Evolutionary conservation across 2,888 invertebrate genomes (phyloP).

Genomic region (Bellardia pandia): DNA sequence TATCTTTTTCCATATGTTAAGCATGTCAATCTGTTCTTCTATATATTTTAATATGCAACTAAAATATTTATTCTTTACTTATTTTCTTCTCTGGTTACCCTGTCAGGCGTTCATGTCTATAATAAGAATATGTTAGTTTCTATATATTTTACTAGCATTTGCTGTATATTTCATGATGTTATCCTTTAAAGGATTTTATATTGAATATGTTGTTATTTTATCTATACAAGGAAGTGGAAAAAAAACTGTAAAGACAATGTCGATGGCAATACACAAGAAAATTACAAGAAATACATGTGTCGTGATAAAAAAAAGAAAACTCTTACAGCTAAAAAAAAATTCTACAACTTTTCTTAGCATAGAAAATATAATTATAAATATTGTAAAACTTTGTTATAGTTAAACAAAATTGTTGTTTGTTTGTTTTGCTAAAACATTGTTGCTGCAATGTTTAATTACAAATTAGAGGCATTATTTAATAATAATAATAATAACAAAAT

Average conservation of each 20-base stretch:
- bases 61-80: too few species aligned
- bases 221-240: constrained; percentile 50
- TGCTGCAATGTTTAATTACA: constrained; percentile 47
- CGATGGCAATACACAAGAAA: constrained; percentile 36
- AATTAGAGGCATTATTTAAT: constrained; percentile 55
- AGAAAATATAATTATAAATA: constrained; percentile 69
- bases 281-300: constrained; percentile 49
- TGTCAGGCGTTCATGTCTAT: not conserved
- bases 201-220: constrained; percentile 38
- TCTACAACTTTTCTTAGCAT: constrained; percentile 38
- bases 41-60: too few species aligned
- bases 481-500: constrained; percentile 46
- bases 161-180: not conserved
- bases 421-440: constrained; percentile 3
- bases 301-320: constrained; percentile 12
- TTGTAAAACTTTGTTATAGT: constrained; percentile 62
- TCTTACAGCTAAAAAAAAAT: not conserved
- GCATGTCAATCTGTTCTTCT: too few species aligned
- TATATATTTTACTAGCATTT: not conserved
- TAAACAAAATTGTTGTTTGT: constrained; percentile 21
- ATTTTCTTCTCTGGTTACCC: not conserved
- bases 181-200: not conserved
- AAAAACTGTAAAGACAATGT: constrained; percentile 45
- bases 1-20: too few species aligned
- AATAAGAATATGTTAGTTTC: constrained; percentile 10